Evolutionary conservation across 2,888 invertebrate genomes (phyloP).

Genomic region (Lathronympha strigana): DNA sequence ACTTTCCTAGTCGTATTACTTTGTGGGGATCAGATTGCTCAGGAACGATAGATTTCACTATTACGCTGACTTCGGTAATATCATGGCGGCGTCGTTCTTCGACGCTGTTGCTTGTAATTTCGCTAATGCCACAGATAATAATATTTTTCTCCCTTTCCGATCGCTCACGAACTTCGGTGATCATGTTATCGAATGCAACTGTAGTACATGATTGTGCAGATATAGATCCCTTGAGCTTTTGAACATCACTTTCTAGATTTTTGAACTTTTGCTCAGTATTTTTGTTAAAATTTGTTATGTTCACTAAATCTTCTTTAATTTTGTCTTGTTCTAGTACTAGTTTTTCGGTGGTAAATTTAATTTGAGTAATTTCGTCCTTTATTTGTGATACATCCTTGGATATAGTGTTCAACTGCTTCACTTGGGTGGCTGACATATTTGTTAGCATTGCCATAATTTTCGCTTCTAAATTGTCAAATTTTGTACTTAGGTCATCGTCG

Average conservation of each 20-base stretch:
- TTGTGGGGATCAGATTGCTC: background rate
- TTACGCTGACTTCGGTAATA: background rate
- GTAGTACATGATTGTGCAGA: background rate
- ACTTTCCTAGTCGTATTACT: background rate
- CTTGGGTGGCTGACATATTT: background rate
- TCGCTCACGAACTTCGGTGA: background rate
- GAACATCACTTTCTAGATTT: background rate
- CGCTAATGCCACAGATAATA: background rate
- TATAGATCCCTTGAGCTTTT: background rate
- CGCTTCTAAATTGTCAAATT: background rate
- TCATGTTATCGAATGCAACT: background rate
- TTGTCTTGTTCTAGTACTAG: background rate
- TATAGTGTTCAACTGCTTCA: background rate
- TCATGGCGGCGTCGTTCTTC: background rate
- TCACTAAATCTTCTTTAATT: background rate
- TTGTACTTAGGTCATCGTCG: no score
- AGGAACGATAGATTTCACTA: background rate
- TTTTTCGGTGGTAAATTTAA: background rate
- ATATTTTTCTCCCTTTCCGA: background rate
- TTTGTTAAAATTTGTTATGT: background rate
- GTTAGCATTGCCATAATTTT: background rate
- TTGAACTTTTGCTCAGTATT: background rate
- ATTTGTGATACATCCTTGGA: background rate
- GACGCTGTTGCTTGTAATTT: background rate
- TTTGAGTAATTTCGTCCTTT: background rate